A percentile compares a stretch with the other conserved stretches of the same genome.
These are phyloP conservation scores for Nothocercus nigrocapillus DNA, from an alignment of 2,113 vertebrate genomes.

Conservation along the genomic window DNA sequence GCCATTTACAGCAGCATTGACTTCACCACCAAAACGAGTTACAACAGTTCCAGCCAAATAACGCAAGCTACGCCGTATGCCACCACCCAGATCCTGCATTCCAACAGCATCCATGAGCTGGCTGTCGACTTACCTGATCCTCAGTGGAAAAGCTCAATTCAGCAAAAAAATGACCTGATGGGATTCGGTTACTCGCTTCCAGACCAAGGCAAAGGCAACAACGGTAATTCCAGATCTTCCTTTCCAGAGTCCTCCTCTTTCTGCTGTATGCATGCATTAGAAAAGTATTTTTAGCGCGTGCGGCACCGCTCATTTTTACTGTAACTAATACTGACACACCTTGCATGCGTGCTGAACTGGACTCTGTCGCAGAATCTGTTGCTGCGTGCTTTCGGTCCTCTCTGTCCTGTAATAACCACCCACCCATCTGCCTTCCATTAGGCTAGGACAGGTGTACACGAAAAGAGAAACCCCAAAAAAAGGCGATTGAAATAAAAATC, in stretches of 20 bases:
- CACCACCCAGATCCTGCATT: slow-evolving; percentile 97
- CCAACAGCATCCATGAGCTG: slow-evolving; percentile 96
- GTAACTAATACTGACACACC: slow-evolving; percentile 46
- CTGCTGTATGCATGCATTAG: slow-evolving; percentile 65
- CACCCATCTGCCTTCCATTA: slow-evolving; percentile 61
- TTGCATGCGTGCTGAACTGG: slow-evolving; percentile 57
- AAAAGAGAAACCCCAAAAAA: background rate
- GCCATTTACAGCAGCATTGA: slow-evolving; percentile 99
- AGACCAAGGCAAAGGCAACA: slow-evolving; percentile 97
- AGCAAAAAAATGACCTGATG: slow-evolving; percentile 95
- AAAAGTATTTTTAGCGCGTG: slow-evolving; percentile 21
- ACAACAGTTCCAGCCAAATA: slow-evolving; percentile 93
- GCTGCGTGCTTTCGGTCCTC: slow-evolving; percentile 43
- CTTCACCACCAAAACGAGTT: slow-evolving; percentile 96
- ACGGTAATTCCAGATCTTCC: slow-evolving; percentile 83
- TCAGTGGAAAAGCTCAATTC: slow-evolving; percentile 96
- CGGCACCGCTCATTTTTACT: background rate
- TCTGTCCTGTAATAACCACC: slow-evolving; percentile 2
- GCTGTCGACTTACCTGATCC: slow-evolving; percentile 95
- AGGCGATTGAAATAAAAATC: background rate
- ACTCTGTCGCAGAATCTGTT: background rate
- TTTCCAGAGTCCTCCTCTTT: slow-evolving; percentile 4
- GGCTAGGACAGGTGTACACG: slow-evolving; percentile 49
- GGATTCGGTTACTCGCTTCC: slow-evolving; percentile 95
- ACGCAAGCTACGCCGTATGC: slow-evolving; percentile 96